A percentile compares a stretch with the other conserved stretches of the same genome.
Conservation (phyloP, 30 jellyfish, hydroid and myxozoan species). For the Aurelia coerulea region DNA sequence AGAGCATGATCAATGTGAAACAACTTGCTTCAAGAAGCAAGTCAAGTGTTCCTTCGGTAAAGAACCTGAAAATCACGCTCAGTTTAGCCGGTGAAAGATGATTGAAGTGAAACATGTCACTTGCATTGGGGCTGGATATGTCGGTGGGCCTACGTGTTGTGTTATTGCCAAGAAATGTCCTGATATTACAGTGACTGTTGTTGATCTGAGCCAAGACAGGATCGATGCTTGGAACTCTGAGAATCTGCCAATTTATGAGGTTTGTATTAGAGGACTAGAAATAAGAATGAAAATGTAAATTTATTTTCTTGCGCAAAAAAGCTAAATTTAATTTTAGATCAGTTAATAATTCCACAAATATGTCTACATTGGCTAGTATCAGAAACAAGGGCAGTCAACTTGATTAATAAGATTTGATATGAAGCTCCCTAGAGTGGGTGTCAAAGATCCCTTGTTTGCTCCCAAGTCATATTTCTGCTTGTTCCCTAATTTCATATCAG, state of each 20-base stretch:
- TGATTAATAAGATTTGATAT: too few species aligned
- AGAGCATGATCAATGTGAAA: slow-evolving; percentile 14
- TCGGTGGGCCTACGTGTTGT: slow-evolving; percentile 98
- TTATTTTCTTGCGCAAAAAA: too few species aligned
- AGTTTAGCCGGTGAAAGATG: slow-evolving; percentile 8
- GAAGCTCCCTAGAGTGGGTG: too few species aligned
- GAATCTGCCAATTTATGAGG: slow-evolving; percentile 94
- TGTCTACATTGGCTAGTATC: too few species aligned
- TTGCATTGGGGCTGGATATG: slow-evolving; percentile 99
- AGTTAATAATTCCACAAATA: too few species aligned
- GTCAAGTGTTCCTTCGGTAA: not conserved
- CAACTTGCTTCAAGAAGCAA: not conserved
- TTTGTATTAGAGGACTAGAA: not conserved
- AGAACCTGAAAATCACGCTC: not conserved
- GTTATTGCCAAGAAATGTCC: slow-evolving; percentile 98
- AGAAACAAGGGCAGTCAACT: too few species aligned
- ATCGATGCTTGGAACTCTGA: slow-evolving; percentile 98
- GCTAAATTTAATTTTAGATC: too few species aligned
- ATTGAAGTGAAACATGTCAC: slow-evolving; percentile 59
- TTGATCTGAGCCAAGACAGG: slow-evolving; percentile 86
- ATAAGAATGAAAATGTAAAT: not conserved
- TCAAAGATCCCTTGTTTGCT: too few species aligned
- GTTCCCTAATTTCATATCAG: too few species aligned
- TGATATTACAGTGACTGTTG: slow-evolving; percentile 84
- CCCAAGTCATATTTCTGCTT: too few species aligned